Evolutionary conservation across 2,888 invertebrate species (phyloP).

Genomic region (Melolontha melolontha): DNA sequence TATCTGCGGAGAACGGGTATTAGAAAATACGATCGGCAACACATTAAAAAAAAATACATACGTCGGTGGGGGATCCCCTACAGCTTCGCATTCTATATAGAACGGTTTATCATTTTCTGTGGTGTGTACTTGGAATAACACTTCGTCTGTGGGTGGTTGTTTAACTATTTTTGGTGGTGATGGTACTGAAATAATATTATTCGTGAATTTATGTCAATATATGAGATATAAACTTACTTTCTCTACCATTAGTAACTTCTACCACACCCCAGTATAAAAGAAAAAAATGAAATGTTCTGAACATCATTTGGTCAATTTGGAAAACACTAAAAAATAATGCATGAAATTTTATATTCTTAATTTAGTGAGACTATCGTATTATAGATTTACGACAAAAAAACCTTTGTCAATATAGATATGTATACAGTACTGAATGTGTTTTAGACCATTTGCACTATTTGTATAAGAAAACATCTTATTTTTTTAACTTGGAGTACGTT

Average conservation of each 20-base stretch:
- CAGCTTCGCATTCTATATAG: constrained; percentile 96
- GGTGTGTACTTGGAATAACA: constrained; percentile 91
- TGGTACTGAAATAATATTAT: constrained; percentile 72
- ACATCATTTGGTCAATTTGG: constrained; percentile 10
- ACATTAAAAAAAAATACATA: constrained; percentile 66
- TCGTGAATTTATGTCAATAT: background rate
- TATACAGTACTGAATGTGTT: too few relatives aligned
- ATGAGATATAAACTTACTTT: constrained; percentile 12
- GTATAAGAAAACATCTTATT: too few relatives aligned
- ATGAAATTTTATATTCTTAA: too few relatives aligned
- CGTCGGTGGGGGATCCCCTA: constrained; percentile 94
- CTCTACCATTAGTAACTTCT: constrained; percentile 19
- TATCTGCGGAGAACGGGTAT: constrained; percentile 70
- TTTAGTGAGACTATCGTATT: too few relatives aligned
- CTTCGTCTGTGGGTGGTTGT: constrained; percentile 91
- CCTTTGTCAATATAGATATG: too few relatives aligned
- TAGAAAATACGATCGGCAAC: too few relatives aligned
- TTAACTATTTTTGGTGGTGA: constrained; percentile 93
- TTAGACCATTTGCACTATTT: too few relatives aligned
- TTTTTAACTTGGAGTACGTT: too few relatives aligned
- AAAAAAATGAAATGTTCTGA: constrained; percentile 24
- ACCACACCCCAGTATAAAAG: constrained; percentile 27
- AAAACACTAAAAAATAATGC: too few relatives aligned
- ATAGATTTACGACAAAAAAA: too few relatives aligned
- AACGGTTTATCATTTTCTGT: constrained; percentile 92